Evolutionary conservation across 2,888 invertebrate genomes (phyloP).

Genomic region (Callosobruchus maculatus): DNA sequence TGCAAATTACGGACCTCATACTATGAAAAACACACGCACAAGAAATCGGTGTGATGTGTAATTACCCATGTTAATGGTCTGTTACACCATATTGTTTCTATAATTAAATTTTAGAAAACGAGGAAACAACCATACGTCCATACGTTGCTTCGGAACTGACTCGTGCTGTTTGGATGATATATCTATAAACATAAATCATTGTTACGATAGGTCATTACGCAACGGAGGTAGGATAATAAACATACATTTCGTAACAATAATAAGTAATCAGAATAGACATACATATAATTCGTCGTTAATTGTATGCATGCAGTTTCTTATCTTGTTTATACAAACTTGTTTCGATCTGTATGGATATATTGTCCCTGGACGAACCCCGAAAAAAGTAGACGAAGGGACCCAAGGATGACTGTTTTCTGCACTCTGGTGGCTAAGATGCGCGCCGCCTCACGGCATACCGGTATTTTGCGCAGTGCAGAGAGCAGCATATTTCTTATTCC

Average conservation of each 20-base stretch:
- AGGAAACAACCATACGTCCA: neutral
- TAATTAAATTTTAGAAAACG: slow-evolving; percentile 6
- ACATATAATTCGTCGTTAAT: neutral
- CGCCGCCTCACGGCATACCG: no score
- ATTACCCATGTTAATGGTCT: slow-evolving; percentile 4
- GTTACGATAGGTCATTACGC: neutral
- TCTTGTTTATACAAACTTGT: no score
- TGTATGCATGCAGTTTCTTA: neutral
- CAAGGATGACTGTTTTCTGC: no score
- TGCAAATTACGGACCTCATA: neutral
- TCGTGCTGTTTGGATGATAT: neutral
- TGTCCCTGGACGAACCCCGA: no score
- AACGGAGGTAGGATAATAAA: neutral
- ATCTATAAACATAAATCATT: neutral
- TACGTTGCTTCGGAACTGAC: neutral
- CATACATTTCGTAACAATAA: neutral
- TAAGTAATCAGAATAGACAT: neutral
- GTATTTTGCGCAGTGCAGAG: no score
- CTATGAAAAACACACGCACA: neutral
- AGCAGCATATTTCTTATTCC: no score
- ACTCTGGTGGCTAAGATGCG: no score
- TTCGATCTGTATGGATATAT: no score
- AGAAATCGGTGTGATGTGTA: neutral
- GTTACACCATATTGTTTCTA: slow-evolving; percentile 1
- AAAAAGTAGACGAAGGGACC: no score